Base-by-base conservation (phyloP, 2,888 invertebrate genomes). In the Chaetogeoica ovagalla region DNA sequence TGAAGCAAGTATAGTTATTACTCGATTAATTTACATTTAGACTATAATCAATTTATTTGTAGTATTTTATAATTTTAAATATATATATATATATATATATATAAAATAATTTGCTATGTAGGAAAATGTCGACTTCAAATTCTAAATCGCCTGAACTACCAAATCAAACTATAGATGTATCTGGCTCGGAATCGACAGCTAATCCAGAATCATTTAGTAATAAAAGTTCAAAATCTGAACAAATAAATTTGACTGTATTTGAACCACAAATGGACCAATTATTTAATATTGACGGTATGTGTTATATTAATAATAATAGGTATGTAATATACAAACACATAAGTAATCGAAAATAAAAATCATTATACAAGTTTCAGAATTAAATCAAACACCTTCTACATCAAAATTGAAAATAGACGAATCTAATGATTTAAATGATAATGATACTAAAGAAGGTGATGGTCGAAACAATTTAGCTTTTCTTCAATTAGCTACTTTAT, bases 281-380 rank as follows among this genome's bases (percentile, higher is more conserved):
- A 62, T 77, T 59, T 37, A 60, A 5, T 9, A 63, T 63, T n/a
- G 63, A 79, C 57, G 62, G 79, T 79, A 79, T 70, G 48, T 62
- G 52, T 6, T 66, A 23, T 57, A 68, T 59, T 21, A 43, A 55
- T 57, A 37, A 57, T 21, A 55, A 59, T 59, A 30, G n/a, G n/a
- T n/a, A n/a, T n/a, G 4, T 30, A 30, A 4, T 30, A 30, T n/a
- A n/a, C n/a, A n/a, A n/a, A n/a, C n/a, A n/a, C n/a, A 21, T 60
- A 23, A 52, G 5, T 30, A n/a, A n/a, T 52, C 9, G 19, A 39
- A 37, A 13, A 70, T 70, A 59, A 21, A 23, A 21, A 62, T 1
- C 52, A 37, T 52, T 70, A 77, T 39, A 37, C 21, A 9, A 57
- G 8, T 39, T 75, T 43, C 39, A 75, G 74, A 75, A 37, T 21